A percentile compares a stretch with the other conserved stretches of the same genome.
Evolutionary conservation across 1,140 invertebrate genomes (phyloP).

Genomic region (Diorhabda carinulata): DNA sequence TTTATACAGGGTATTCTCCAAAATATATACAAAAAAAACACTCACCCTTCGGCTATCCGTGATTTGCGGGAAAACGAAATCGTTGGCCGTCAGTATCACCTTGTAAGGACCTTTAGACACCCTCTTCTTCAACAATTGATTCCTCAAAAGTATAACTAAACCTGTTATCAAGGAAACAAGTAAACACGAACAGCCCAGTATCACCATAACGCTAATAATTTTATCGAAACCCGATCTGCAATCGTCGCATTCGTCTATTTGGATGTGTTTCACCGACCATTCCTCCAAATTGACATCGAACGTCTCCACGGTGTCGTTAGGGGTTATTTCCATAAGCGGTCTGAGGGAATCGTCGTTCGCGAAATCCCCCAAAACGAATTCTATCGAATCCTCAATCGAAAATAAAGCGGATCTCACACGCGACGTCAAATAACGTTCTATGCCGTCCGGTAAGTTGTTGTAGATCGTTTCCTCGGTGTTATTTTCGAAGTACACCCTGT

Average conservation of each 20-base stretch:
- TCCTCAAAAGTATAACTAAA: conserved; percentile 44
- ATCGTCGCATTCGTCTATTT: conserved; percentile 42
- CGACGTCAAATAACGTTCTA: neutral
- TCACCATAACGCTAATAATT: conserved; percentile 33
- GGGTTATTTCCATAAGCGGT: conserved; percentile 30
- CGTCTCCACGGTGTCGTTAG: conserved; percentile 28
- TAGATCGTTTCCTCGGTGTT: neutral
- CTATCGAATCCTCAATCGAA: neutral
- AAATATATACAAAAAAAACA: neutral
- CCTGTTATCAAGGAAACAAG: conserved; percentile 39
- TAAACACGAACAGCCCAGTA: conserved; percentile 40
- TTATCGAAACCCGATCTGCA: conserved; percentile 36
- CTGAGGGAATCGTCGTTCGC: conserved; percentile 32
- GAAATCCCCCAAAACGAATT: conserved; percentile 33
- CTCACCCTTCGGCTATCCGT: conserved; percentile 62
- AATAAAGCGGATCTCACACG: neutral
- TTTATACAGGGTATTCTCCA: too few relatives aligned
- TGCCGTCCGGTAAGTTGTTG: neutral
- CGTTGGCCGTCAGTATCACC: conserved; percentile 66
- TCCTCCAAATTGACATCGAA: conserved; percentile 38
- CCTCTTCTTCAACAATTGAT: conserved; percentile 61
- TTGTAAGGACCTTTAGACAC: conserved; percentile 72
- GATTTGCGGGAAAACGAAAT: conserved; percentile 70
- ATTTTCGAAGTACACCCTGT: conserved; percentile 23
- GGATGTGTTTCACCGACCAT: conserved; percentile 42